Percentiles rank a stretch among this genome's conserved stretches.
These are phyloP conservation scores for Antheraea assamensis DNA, from an alignment of 2,888 invertebrate genomes.

Conservation along the genomic window DNA sequence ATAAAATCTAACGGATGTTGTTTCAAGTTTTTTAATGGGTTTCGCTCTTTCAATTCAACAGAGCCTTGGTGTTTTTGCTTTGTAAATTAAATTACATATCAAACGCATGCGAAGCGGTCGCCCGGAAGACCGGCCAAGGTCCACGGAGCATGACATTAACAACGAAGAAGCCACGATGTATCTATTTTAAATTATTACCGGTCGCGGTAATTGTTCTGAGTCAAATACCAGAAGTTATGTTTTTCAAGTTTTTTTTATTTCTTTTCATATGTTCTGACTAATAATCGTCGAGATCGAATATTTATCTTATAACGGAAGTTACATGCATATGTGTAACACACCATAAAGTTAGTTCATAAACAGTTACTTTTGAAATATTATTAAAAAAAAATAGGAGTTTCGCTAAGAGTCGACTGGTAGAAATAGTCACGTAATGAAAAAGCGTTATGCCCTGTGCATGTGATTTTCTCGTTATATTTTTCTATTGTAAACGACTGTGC, in stretches of 20 bases:
- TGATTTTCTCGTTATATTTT: no score
- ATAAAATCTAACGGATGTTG: conserved; percentile 3
- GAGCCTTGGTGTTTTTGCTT: conserved; percentile 1
- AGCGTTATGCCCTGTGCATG: no score
- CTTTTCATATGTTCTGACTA: no score
- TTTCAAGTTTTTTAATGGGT: conserved; percentile 4
- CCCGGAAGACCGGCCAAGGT: conserved; percentile 40
- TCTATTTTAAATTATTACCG: conserved; percentile 17
- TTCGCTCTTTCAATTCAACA: background rate
- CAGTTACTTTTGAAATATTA: no score
- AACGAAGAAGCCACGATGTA: conserved; percentile 18
- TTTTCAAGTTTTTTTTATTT: background rate
- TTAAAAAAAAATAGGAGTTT: no score
- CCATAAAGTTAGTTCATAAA: no score
- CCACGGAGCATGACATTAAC: conserved; percentile 38
- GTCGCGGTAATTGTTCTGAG: background rate
- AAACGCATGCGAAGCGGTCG: conserved; percentile 11
- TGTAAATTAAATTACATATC: conserved; percentile 1
- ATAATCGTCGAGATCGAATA: no score
- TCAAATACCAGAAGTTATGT: background rate
- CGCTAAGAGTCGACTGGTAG: no score
- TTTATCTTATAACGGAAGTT: no score
- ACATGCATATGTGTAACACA: no score
- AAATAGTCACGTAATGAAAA: no score
- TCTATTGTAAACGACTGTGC: no score